phyloP scores from a whole-genome alignment of 2,888 invertebrate genomes.

The Rhagium mordax region DNA sequence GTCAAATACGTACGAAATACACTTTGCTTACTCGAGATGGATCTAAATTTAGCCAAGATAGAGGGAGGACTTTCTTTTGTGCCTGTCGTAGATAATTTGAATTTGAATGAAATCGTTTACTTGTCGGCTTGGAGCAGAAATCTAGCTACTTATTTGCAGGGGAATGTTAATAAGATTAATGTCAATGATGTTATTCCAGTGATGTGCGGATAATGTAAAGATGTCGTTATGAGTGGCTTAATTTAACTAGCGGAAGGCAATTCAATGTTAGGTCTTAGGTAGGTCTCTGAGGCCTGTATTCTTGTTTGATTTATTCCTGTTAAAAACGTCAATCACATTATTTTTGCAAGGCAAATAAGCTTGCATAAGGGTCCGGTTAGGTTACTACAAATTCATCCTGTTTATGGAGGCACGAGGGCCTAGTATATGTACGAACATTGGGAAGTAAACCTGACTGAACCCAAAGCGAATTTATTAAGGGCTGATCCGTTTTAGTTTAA shows the following conservation, averaged over 20 bases:
- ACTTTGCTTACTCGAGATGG: background rate
- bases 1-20: background rate
- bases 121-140: background rate
- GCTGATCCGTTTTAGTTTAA: no score
- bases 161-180: background rate
- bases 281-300: background rate
- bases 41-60: background rate
- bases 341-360: no score
- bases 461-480: no score
- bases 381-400: no score
- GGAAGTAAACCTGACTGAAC: no score
- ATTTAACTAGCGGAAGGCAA: background rate
- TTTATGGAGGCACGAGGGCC: no score
- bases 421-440: no score
- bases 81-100: background rate
- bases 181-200: background rate
- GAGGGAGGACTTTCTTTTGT: background rate
- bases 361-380: no score
- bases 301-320: no score
- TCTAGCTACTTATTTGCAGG: background rate
- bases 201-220: background rate
- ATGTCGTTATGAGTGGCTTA: background rate
- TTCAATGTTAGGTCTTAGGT: background rate
- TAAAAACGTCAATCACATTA: no score
- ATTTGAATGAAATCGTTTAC: no score